Evolutionary conservation across 2,797 vertebrate species (phyloP), one percentile per base, ranked within the genome.

Genomic region (Coregonus ussuriensis): DNA sequence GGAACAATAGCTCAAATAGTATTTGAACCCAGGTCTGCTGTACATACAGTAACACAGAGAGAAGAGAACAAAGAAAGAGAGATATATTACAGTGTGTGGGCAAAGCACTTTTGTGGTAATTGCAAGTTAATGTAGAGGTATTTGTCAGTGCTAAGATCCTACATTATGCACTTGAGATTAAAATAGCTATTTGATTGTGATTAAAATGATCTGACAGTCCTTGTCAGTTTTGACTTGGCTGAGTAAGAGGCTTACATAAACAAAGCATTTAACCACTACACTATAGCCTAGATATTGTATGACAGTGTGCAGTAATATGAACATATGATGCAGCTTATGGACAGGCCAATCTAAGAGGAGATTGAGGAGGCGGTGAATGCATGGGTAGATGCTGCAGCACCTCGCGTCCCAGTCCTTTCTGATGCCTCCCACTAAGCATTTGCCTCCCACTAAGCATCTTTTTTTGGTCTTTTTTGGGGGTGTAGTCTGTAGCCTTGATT

Each of bases 341-440:
- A 76, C 33, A 75, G 75, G 80, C 83, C 77, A 74, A 74, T 76
- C 35, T 51, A 79, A n/a, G 6, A 29, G 0, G 33, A 21, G 76
- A 62, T 18, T 33, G 52, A 65, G 76, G 25, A n/a, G 29, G 63
- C 82, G 83, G 71, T 74, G 74, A 72, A 78, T 82, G 74, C 53
- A 74, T 66, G 75, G 47, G 47, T 76, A 72, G 68, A 15, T 1
- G 51, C 47, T 75, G 31, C 21, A 14, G 15, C 35, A 68, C n/a
- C 65, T 41, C 56, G 68, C 47, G 65, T 79, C 73, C 85, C 87
- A 86, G 69, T 83, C 79, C 79, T 82, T 87, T 87, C 86, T 87
- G 89, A 88, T 80, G 88, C 70, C 83, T 86, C 83, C 85, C 87
- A 83, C 33, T 74, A 56, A 25, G 65, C 78, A 73, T 81, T 77